Percentiles rank a stretch among this genome's conserved stretches.
These are phyloP conservation scores for Acrossocheilus wenchowensis DNA, from an alignment of 2,797 vertebrate genomes.

Conservation along the genomic window DNA sequence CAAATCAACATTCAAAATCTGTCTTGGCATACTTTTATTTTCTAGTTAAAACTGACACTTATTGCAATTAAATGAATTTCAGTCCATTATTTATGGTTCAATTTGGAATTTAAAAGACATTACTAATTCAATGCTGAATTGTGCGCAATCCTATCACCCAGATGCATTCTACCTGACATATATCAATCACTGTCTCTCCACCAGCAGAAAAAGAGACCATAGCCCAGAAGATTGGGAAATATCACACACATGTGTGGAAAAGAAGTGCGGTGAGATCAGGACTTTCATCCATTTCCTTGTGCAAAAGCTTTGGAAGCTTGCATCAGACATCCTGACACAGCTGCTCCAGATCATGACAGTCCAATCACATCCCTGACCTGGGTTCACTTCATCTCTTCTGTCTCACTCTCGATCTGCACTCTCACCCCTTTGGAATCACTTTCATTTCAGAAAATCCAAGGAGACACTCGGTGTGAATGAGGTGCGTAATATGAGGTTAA, in stretches of 20 bases:
- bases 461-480: background rate
- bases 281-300: slow-evolving; percentile 12
- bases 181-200: background rate
- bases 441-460: slow-evolving; percentile 5
- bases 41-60: background rate
- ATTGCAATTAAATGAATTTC: background rate
- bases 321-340: slow-evolving; percentile 28
- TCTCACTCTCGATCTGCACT: slow-evolving; percentile 3
- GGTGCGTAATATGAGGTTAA: background rate
- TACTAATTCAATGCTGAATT: background rate
- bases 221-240: background rate
- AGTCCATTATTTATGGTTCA: background rate
- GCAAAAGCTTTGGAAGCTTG: slow-evolving; percentile 15
- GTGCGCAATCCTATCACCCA: background rate
- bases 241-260: background rate
- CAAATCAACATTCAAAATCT: background rate
- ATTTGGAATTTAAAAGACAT: background rate
- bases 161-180: background rate
- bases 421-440: background rate
- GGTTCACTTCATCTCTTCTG: background rate
- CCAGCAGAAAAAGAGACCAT: background rate
- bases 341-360: background rate
- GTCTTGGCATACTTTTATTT: background rate
- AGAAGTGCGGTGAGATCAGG: background rate
- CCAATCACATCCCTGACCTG: background rate